Base-by-base conservation (phyloP, 2,113 vertebrate genomes). In the Poecilia latipinna region DNA sequence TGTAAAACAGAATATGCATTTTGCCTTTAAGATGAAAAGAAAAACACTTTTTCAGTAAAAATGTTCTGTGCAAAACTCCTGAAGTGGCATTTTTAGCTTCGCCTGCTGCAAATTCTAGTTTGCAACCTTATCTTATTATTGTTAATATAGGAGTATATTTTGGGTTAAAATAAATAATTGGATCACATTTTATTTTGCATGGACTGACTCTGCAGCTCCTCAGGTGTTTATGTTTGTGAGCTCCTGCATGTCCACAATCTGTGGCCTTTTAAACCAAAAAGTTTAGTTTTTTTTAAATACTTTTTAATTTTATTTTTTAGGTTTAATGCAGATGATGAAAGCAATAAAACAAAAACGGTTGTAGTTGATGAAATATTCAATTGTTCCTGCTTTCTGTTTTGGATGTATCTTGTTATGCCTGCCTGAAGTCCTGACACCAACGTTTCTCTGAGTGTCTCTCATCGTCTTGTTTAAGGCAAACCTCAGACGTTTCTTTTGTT, bases 121-220 rank as follows among this genome's bases (percentile, higher is more conserved):
- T 35, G 8, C 12, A 42, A 42, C 12, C 12, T 60, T 37, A 1
- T 3, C 7, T 66, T 60, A 32, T 54, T 64, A 42, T 3, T 0
- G 0, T 65, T 67, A 63, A 68, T n/a, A 74, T 60, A 74, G 68
- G 57, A 62, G 63, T 66, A 71, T 81, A 77, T 66, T 65, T 37
- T 64, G n/a, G 1, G 66, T 69, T 70, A 0, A 73, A 78, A 73
- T 61, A 61, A 26, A 65, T 33, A 8, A 33, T 61, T 10, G 15
- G 42, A 12, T 65, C 65, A 51, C 0, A 12, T 68, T n/a, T 75
- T 4, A 32, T 68, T 63, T 48, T 65, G 39, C 29, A 12, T n/a
- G 6, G 62, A 71, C 22, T 61, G 33, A 63, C 4, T 44, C 42
- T 48, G 44, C 44, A 48, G 44, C 44, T 87, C 48, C 51, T 29